Conservation (phyloP, 30 jellyfish, hydroid and myxozoan genomes). For the Pseudorhiza aurosa region DNA sequence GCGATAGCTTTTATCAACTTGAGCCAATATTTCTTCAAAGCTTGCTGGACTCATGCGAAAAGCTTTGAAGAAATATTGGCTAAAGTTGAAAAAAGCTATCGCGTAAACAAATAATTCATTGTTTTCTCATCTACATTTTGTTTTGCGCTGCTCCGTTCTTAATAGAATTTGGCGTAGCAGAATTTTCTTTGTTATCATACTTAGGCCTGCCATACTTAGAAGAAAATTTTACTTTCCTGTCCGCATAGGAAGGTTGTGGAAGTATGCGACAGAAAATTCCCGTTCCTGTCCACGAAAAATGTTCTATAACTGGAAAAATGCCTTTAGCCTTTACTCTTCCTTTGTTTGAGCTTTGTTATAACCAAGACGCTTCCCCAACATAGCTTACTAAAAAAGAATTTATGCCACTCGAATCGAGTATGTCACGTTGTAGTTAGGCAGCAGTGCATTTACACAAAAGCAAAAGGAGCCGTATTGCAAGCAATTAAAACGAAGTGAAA, state of each 20-base stretch:
- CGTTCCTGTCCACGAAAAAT: constrained; percentile 29
- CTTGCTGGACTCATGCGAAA: constrained; percentile 6
- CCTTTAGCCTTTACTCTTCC: too few species aligned
- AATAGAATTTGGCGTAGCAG: neutral
- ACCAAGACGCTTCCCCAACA: too few species aligned
- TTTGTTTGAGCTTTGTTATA: too few species aligned
- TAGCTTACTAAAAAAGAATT: too few species aligned
- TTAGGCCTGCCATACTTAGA: neutral
- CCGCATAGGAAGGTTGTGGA: constrained; percentile 6
- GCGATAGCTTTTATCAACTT: too few species aligned
- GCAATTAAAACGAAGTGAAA: too few species aligned
- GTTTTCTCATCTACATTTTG: neutral
- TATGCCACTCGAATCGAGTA: too few species aligned
- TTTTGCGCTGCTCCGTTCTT: neutral
- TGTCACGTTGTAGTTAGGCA: too few species aligned
- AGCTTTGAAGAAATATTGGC: neutral
- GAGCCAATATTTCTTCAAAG: neutral
- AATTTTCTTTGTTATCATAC: neutral
- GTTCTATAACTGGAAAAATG: constrained; percentile 16
- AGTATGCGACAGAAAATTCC: neutral
- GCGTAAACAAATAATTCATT: too few species aligned
- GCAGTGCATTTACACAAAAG: too few species aligned
- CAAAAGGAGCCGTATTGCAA: too few species aligned
- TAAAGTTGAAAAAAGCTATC: neutral
- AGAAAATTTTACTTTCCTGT: neutral